Conservation (phyloP, 2,888 invertebrate genomes). For the Ethmia dodecea region DNA sequence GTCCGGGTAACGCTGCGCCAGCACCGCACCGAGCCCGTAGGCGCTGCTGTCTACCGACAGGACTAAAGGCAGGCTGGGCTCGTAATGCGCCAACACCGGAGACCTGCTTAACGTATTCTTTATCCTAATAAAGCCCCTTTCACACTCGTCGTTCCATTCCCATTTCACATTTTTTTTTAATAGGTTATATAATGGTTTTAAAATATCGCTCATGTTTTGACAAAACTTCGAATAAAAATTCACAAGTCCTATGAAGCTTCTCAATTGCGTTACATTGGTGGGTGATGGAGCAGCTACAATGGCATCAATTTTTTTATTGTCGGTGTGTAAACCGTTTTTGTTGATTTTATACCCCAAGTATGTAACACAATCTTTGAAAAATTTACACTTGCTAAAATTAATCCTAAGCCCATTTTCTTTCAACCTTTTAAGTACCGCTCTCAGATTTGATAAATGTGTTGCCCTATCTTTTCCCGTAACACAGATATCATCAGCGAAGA, state of each 20-base stretch:
- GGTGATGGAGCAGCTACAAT: slow-evolving; percentile 3
- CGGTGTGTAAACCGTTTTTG: slow-evolving; percentile 4
- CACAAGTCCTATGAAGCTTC: slow-evolving; percentile 6
- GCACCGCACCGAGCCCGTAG: slow-evolving; percentile 2
- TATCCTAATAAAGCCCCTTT: not conserved
- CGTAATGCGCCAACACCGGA: slow-evolving; percentile 7
- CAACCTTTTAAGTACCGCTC: slow-evolving; percentile 4
- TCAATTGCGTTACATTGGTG: slow-evolving; percentile 3
- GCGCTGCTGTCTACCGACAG: slow-evolving; percentile 3
- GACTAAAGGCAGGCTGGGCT: not conserved
- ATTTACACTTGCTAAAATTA: slow-evolving; percentile 6
- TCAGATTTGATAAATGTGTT: slow-evolving; percentile 2
- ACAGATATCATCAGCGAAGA: slow-evolving; percentile 7
- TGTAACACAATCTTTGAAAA: slow-evolving; percentile 6
- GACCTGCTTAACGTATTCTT: slow-evolving; percentile 2
- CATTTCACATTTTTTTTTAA: slow-evolving; percentile 3
- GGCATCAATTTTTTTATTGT: slow-evolving; percentile 5
- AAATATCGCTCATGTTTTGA: not conserved
- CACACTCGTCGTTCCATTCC: slow-evolving; percentile 1
- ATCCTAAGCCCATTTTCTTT: slow-evolving; percentile 2
- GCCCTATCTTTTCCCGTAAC: slow-evolving; percentile 1
- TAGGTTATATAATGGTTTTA: slow-evolving; percentile 4
- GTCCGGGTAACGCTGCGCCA: slow-evolving; percentile 2
- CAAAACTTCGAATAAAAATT: slow-evolving; percentile 10
- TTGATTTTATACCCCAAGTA: slow-evolving; percentile 9